These are phyloP conservation scores for Porites rus DNA, from an alignment of 92 coral and sea anemone species.

Conservation along the genomic window DNA sequence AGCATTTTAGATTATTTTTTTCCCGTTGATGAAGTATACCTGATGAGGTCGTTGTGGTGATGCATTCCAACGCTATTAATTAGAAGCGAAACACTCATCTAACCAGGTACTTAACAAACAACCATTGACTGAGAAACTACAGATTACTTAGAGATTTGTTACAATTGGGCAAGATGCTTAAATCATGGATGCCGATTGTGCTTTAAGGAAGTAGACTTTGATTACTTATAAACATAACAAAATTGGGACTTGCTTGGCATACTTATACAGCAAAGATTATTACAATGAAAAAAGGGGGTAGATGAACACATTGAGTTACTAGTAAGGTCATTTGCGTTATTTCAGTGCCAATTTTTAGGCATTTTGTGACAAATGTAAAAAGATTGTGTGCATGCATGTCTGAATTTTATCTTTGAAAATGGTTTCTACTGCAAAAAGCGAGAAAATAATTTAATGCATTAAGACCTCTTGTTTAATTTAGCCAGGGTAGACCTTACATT, in stretches of 20 bases:
- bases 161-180: neutral
- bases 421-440: neutral
- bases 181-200: neutral
- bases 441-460: neutral
- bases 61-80: neutral
- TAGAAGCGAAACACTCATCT: neutral
- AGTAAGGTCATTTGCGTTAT: too few relatives aligned
- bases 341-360: too few relatives aligned
- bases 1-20: neutral
- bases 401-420: neutral
- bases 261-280: too few relatives aligned
- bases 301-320: too few relatives aligned
- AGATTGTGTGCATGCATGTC: neutral
- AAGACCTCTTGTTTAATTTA: too few relatives aligned
- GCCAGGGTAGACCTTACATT: too few relatives aligned
- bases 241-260: too few relatives aligned
- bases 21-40: neutral
- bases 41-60: neutral
- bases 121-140: conserved; percentile 40
- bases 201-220: neutral
- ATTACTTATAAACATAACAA: neutral
- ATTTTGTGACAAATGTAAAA: too few relatives aligned
- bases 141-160: neutral
- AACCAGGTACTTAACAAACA: conserved; percentile 7
- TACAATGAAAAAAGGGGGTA: too few relatives aligned